Conservation (phyloP, 1,140 invertebrate genomes). For the Drosophila nannoptera region DNA sequence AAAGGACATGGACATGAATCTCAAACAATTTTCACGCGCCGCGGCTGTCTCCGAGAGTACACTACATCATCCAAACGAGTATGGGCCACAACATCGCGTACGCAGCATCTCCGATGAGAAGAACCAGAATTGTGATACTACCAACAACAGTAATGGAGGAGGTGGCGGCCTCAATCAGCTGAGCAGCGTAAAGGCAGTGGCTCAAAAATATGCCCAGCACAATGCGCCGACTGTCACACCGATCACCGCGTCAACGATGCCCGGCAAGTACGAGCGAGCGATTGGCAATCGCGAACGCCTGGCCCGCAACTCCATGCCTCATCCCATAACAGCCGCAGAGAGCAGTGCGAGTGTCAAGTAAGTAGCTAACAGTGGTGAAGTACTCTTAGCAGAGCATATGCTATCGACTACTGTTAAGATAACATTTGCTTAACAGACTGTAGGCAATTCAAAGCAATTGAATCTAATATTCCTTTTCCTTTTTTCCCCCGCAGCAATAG, state of each 20-base stretch:
- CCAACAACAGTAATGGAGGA: conserved; percentile 27
- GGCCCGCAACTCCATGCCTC: conserved; percentile 48
- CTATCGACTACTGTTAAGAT: no score
- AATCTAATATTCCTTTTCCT: conserved; percentile 35
- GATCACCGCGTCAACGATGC: conserved; percentile 36
- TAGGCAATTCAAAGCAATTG: neutral
- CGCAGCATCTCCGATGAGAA: conserved; percentile 78
- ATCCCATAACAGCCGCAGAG: conserved; percentile 28
- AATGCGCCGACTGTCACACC: conserved; percentile 38
- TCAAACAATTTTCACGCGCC: conserved; percentile 64
- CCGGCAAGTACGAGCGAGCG: conserved; percentile 63
- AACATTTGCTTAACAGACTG: neutral
- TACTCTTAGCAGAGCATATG: neutral
- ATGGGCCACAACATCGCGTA: conserved; percentile 49
- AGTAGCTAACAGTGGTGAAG: conserved; percentile 18
- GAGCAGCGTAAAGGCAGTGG: conserved; percentile 54
- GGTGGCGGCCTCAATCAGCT: conserved; percentile 15
- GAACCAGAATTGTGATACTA: conserved; percentile 79
- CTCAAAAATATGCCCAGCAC: conserved; percentile 56
- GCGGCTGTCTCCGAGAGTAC: conserved; percentile 68
- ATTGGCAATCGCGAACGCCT: conserved; percentile 52
- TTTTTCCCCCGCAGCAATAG: conserved; percentile 79
- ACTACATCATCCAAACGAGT: conserved; percentile 40
- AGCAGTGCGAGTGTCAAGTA: conserved; percentile 65
- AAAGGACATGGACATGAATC: conserved; percentile 76